Percentiles rank a stretch among this genome's conserved stretches.
Evolutionary conservation across 1,140 invertebrate genomes (phyloP).

Genomic region (Temnothorax nylanderi): DNA sequence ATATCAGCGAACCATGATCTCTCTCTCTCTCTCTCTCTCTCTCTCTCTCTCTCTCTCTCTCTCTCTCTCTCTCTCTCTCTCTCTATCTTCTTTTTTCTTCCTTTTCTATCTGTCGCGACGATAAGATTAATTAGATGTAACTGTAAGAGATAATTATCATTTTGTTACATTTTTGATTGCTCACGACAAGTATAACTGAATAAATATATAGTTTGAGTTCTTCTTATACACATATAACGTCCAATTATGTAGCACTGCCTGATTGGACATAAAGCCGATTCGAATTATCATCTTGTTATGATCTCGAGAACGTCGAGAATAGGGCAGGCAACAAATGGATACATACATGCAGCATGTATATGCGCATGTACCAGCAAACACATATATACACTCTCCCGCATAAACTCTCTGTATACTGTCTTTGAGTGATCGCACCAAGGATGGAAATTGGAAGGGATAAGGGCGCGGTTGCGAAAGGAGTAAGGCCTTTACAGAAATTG

Average conservation of each 20-base stretch:
- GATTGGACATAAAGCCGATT: neutral
- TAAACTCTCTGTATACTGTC: constrained; percentile 19
- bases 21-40: neutral
- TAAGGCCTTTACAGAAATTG: constrained; percentile 54
- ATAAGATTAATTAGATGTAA: constrained; percentile 1
- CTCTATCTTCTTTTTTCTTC: neutral
- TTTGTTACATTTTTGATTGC: neutral
- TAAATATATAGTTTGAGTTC: neutral
- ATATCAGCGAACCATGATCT: neutral
- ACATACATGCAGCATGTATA: neutral
- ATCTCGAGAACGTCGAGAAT: constrained; percentile 16
- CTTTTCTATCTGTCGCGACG: neutral
- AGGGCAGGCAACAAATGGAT: neutral
- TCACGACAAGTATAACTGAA: neutral
- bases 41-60: neutral
- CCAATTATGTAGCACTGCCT: neutral
- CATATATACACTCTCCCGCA: neutral
- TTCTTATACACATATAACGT: neutral
- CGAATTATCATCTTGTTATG: constrained; percentile 19
- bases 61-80: neutral
- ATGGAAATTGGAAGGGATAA: neutral
- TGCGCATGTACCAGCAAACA: neutral
- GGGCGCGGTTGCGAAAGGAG: constrained; percentile 27
- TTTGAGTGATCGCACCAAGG: constrained; percentile 18
- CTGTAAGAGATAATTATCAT: neutral